Conservation (phyloP, 2,888 invertebrate species). For the Drosophila infuscata region DNA sequence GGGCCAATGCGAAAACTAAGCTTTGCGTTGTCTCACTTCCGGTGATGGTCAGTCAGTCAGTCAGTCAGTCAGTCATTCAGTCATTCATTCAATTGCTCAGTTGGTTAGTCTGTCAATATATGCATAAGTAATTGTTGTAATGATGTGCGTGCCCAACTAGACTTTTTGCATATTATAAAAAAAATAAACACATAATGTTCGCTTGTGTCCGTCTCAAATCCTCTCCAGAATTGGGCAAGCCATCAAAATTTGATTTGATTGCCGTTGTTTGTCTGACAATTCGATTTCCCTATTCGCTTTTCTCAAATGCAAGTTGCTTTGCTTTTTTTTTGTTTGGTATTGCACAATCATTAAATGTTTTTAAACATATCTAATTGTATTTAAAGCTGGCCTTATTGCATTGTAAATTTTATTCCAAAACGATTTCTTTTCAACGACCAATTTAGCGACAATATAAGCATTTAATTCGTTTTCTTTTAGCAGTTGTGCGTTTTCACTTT, state of each 20-base stretch:
- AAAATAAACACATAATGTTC: conserved; percentile 4
- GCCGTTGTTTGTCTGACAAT: conserved; percentile 37
- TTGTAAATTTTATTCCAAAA: conserved; percentile 11
- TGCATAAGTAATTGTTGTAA: conserved; percentile 59
- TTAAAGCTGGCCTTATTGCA: conserved; percentile 17
- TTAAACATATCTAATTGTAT: conserved; percentile 30
- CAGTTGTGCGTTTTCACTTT: conserved; percentile 29
- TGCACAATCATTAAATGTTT: conserved; percentile 33
- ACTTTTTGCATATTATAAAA: conserved; percentile 63
- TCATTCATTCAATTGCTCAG: conserved; percentile 44
- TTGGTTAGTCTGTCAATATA: conserved; percentile 26
- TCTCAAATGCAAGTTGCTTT: conserved; percentile 2
- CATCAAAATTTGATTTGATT: conserved; percentile 13
- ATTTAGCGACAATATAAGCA: conserved; percentile 27
- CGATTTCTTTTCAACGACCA: conserved; percentile 16
- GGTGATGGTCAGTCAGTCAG: conserved; percentile 41
- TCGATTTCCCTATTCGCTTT: conserved; percentile 53
- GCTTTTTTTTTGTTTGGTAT: conserved; percentile 2
- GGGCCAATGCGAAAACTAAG: conserved; percentile 62
- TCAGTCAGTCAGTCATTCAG: conserved; percentile 35
- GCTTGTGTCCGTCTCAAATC: conserved; percentile 41
- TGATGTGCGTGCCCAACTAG: conserved; percentile 68
- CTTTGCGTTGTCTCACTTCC: conserved; percentile 56
- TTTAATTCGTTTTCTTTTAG: conserved; percentile 43
- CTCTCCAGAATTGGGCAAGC: conserved; percentile 43